A percentile compares a stretch with the other conserved stretches of the same genome.
Evolutionary conservation across 2,888 invertebrate genomes (phyloP).

Genomic region (Cryptophagus acutangulus): DNA sequence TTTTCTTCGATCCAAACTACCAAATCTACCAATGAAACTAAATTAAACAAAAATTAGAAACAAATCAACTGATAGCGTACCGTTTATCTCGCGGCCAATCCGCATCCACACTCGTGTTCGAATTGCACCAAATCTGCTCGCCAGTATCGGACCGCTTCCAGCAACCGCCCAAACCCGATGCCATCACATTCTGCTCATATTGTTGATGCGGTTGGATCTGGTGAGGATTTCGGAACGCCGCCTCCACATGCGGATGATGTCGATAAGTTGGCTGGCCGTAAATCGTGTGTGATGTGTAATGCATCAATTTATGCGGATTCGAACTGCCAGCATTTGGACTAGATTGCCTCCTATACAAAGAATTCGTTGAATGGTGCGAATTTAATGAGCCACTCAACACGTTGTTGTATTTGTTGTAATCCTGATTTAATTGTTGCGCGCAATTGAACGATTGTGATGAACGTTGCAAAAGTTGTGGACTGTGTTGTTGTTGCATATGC

Average conservation of each 20-base stretch:
- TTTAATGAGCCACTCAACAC: too few species aligned
- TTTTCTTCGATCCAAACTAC: constrained; percentile 58
- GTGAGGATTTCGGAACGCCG: constrained; percentile 35
- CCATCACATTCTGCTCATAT: constrained; percentile 41
- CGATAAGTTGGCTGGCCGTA: constrained; percentile 22
- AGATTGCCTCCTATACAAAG: constrained; percentile 25
- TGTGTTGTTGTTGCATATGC: constrained; percentile 20
- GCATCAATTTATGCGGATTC: constrained; percentile 27
- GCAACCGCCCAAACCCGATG: constrained; percentile 44
- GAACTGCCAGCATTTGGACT: constrained; percentile 28
- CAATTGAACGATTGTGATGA: constrained; percentile 20
- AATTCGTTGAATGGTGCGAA: constrained; percentile 10
- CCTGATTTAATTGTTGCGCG: constrained; percentile 14
- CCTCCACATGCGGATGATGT: constrained; percentile 18
- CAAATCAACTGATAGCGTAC: constrained; percentile 23
- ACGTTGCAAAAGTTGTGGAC: constrained; percentile 22
- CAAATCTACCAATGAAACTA: constrained; percentile 51
- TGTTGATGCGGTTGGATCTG: constrained; percentile 46
- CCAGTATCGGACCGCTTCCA: constrained; percentile 45
- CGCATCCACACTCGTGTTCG: constrained; percentile 33
- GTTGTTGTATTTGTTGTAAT: constrained; percentile 18
- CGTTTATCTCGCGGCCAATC: constrained; percentile 44
- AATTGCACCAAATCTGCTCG: constrained; percentile 44
- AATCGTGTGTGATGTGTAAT: constrained; percentile 30
- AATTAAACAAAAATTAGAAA: background rate